These are phyloP conservation scores for Euclidia mi DNA, from an alignment of 2,888 invertebrate species.

Conservation along the genomic window DNA sequence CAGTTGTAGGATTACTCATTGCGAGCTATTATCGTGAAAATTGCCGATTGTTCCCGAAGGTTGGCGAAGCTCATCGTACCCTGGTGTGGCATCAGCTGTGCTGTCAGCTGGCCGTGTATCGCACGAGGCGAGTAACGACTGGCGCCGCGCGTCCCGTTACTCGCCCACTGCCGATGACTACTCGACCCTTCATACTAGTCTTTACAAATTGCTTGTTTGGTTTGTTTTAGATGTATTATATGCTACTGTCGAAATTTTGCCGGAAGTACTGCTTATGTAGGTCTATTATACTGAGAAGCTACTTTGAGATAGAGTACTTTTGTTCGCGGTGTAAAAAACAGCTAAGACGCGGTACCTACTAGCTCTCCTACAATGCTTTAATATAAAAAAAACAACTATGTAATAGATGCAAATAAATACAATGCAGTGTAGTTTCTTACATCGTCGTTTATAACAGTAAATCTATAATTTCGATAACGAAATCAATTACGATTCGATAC, in stretches of 20 bases:
- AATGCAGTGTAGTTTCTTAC: conserved; percentile 1
- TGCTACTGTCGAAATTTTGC: conserved; percentile 36
- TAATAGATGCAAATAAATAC: no score
- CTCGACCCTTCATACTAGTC: conserved; percentile 62
- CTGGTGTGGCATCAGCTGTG: conserved; percentile 49
- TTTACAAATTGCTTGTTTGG: conserved; percentile 60
- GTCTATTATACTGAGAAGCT: background rate
- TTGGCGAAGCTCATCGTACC: conserved; percentile 23
- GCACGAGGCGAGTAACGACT: conserved; percentile 61
- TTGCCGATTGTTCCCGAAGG: conserved; percentile 35
- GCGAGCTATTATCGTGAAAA: conserved; percentile 9
- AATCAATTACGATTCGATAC: conserved; percentile 70
- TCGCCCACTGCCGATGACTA: conserved; percentile 74
- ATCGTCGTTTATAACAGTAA: conserved; percentile 6
- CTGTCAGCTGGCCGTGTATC: conserved; percentile 58
- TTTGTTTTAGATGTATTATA: conserved; percentile 53
- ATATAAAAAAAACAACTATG: no score
- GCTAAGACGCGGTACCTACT: no score
- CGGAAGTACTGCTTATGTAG: conserved; percentile 8
- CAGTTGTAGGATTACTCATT: conserved; percentile 9
- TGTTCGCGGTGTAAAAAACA: no score
- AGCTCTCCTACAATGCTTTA: no score
- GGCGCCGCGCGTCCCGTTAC: conserved; percentile 74
- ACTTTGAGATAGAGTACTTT: no score
- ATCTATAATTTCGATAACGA: conserved; percentile 61